Evolutionary conservation across 1,140 invertebrate species (phyloP), one percentile per base, ranked within the genome.

Genomic region (Oncopodura yosiiana): DNA sequence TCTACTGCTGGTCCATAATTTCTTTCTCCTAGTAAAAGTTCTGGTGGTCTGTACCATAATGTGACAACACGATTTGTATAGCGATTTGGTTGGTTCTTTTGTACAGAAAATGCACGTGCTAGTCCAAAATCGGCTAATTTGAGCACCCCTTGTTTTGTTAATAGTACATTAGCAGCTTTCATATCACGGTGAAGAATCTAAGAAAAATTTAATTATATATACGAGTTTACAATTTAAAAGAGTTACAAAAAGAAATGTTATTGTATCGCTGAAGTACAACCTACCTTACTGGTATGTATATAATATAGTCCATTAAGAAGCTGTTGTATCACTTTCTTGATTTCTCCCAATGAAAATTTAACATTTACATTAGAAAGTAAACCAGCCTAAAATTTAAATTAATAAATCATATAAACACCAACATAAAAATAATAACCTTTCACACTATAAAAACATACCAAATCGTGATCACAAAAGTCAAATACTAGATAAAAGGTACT

Each of bases 81-180:
- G 61, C 81, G 79, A 73, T 94, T 94, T 0, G 83, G 81, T 67
- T 83, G 78, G 65, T 81, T 86, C 73, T 92, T 92, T 30, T 81
- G 82, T n/a, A 80, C 78, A 71, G 88, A 94, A 68, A 94, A 94
- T 1, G 92, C 91, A 69, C 93, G 73, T 0, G 90, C 88, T 49
- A 94, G 73, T 38, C 90, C 90, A 75, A 94, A 94, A 73, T 94
- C 90, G n/a, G 89, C 89, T 36, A 94, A 68, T 69, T 94, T 94
- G 19, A 94, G 68, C 21, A 91, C 80, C n/a, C 96, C 95, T 74
- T 86, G 86, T 71, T 95, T 96, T 2, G 93, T 97, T 44, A 99
- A 94, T 2, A 99, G 73, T 43, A 99, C 92, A 78, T 99, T 99
- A 0, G 95, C 94, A 38, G 96, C 92, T 75, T 99, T 99, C 92